Base-by-base conservation (phyloP, 2,113 vertebrate genomes). In the Peromyscus maniculatus region DNA sequence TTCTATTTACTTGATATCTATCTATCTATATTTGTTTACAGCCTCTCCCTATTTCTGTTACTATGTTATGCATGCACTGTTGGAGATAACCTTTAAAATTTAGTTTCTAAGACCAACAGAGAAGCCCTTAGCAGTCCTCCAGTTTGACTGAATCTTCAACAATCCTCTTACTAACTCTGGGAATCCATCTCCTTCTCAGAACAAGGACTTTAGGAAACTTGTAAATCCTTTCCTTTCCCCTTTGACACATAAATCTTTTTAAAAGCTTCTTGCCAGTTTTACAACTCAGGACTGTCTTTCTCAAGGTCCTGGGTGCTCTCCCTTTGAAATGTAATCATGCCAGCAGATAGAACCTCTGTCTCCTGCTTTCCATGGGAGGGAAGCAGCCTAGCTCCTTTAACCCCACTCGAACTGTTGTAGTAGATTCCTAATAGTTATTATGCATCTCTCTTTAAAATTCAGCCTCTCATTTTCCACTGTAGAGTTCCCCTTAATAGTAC, bases 221-320 rank as follows among this genome's bases (percentile, higher is more conserved):
- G 36, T 89, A 69, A 95, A 82, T 77, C 49, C 4, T 82, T 77
- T 89, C 10, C 16, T 87, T 89, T 16, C 28, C 57, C 55, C 31
- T 84, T 95, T 87, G 92, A 89, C 72, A 92, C 22, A 57, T 36
- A 95, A 90, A 89, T 90, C 72, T 69, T 78, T 91, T 75, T 33
- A 16, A 94, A 93, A 87, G 55, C 72, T 95, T 43, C 46, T 95
- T 94, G 49, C 49, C 59, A 57, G 72, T 74, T 92, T 95, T 94
- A 80, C 5, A 92, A 90, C 36, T 49, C n/a, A 94, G 62, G 43
- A 92, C 71, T 67, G 59, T 92, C 31, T 91, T 80, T 83, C 52
- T 87, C 24, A 78, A 90, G 75, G 36, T 46, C 62, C 11, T 33
- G 21, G 31, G 15, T 91, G 74, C 15, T 62, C 77, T 72, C 55